Evolutionary conservation across 2,113 vertebrate species (phyloP), one percentile per base, ranked within the genome.

Genomic region (Rhodinocichla rosea): DNA sequence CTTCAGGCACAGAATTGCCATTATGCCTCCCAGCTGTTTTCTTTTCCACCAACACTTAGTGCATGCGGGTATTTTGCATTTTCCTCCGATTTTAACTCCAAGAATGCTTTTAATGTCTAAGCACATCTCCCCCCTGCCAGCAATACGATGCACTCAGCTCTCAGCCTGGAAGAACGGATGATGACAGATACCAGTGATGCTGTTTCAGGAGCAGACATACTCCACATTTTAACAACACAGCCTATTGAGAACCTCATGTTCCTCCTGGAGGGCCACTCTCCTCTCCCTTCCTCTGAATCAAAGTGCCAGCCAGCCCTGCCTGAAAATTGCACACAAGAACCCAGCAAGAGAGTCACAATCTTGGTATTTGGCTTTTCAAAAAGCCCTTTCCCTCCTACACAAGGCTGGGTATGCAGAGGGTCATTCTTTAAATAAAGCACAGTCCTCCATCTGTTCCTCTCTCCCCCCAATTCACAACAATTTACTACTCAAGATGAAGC

Each of bases 401-500:
- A 87, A 94, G 92, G 89, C 88, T 95, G 77, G 78, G 59, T 94
- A 95, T 96, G 91, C n/a, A 79, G 83, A 91, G 81, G 92, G 94
- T 93, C 89, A 91, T 82, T 91, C 86, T 85, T 91, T 87, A 94
- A 95, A 93, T 90, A 97, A 96, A 97, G 90, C 90, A 94, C 74
- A 93, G 84, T 84, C 78, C 64, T 56, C 55, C 30, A 13, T 92
- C 95, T 95, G 92, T 93, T 95, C 83, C 80, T 89, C 86, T 92
- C 86, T 90, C 91, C 73, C 73, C 94, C 92, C 94, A 96, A 84
- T 97, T 97, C 96, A 95, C 95, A 96, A 95, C 95, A 97, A 98
- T 98, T 98, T 97, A 94, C 97, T 94, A 90, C 89, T 97, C 95
- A 92, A 95, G 96, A 96, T 87, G 94, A 96, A 98, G 94, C 94